A percentile compares a stretch with the other conserved stretches of the same genome.
These are phyloP conservation scores for Hydrolagus affinis DNA, from an alignment of 2,113 vertebrate species.

Conservation along the genomic window DNA sequence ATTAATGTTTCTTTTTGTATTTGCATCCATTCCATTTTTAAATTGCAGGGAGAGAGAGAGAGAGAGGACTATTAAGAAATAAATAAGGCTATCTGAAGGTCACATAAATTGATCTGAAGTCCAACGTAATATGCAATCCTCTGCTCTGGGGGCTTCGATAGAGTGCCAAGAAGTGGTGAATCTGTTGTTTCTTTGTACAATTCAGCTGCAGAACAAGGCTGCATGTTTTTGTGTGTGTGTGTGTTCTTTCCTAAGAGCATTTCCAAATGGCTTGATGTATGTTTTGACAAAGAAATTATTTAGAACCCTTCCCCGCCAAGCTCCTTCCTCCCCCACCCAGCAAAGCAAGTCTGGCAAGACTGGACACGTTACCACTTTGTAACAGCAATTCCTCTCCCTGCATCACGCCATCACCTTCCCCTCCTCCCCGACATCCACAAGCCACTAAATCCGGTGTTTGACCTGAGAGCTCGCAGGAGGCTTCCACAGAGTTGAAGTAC, in stretches of 20 bases:
- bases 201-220: neutral
- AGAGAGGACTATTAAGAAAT: neutral
- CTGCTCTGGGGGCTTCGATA: neutral
- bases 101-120: neutral
- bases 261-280: neutral
- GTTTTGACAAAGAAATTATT: neutral
- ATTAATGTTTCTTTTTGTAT: neutral
- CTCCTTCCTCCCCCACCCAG: neutral
- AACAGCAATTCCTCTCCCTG: neutral
- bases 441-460: too few species aligned
- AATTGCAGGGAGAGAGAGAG: neutral
- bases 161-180: neutral
- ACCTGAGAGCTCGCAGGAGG: too few species aligned
- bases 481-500: too few species aligned
- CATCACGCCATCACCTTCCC: too few species aligned
- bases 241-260: neutral
- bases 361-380: neutral
- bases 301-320: neutral
- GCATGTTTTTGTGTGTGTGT: neutral
- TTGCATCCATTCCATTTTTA: neutral
- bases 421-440: too few species aligned
- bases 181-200: neutral
- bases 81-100: neutral
- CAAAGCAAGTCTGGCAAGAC: neutral
- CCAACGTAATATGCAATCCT: neutral